Conservation (phyloP, 2,113 vertebrate species). For the Romanogobio albipinnatus region DNA sequence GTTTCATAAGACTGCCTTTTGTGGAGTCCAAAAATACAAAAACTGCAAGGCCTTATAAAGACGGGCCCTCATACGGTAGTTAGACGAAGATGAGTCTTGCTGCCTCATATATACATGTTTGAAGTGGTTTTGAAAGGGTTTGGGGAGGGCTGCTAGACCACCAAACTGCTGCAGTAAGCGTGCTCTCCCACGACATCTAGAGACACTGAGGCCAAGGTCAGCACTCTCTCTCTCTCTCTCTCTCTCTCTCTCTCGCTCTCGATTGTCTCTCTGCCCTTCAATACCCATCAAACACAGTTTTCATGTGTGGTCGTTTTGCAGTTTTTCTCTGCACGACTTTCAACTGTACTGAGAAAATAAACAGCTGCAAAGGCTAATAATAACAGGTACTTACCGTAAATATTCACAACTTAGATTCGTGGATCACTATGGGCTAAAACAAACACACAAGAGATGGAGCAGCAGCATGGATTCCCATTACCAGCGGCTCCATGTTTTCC, state of each 20-base stretch:
- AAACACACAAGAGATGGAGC: constrained; percentile 66
- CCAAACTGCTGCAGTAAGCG: constrained; percentile 57
- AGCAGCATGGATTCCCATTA: constrained; percentile 56
- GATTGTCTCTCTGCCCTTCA: constrained; percentile 9
- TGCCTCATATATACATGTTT: constrained; percentile 50
- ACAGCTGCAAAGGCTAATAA: constrained; percentile 70
- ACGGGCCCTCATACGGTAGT: constrained; percentile 13
- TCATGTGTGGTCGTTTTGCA: constrained; percentile 67
- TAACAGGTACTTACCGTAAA: constrained; percentile 76
- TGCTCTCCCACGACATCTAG: constrained; percentile 42
- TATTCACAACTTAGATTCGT: constrained; percentile 69
- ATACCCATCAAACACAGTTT: constrained; percentile 47
- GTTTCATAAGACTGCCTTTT: constrained; percentile 2
- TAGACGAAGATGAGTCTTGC: constrained; percentile 28
- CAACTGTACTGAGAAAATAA: constrained; percentile 68
- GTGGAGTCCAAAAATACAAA: not conserved
- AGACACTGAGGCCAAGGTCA: constrained; percentile 58
- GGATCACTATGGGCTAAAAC: constrained; percentile 66
- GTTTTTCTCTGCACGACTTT: constrained; percentile 61
- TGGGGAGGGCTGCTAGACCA: constrained; percentile 8
- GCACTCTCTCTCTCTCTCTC: constrained; percentile 40
- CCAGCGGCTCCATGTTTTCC: constrained; percentile 60
- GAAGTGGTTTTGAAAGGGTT: constrained; percentile 39
- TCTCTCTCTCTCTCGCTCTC: constrained; percentile 28
- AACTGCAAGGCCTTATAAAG: constrained; percentile 21